These are phyloP conservation scores for Pristionchus maxplancki DNA, from an alignment of 2,888 invertebrate species.

Conservation along the genomic window DNA sequence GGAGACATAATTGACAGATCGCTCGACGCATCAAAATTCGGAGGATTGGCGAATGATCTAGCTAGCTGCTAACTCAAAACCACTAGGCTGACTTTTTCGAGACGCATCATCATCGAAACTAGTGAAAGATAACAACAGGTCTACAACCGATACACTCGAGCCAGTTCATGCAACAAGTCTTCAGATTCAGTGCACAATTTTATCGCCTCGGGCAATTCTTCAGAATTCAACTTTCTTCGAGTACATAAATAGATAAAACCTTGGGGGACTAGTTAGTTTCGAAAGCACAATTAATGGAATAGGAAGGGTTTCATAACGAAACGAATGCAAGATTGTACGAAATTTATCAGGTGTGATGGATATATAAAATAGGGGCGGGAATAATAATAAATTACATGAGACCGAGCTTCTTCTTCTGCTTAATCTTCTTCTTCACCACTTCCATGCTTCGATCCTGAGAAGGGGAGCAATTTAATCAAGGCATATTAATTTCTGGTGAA, in stretches of 20 bases:
- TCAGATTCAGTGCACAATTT: neutral
- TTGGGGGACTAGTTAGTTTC: neutral
- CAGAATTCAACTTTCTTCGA: neutral
- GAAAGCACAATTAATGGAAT: neutral
- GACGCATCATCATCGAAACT: neutral
- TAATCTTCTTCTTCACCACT: conserved; percentile 94
- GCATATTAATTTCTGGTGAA: neutral
- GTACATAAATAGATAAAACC: neutral
- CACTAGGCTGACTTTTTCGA: too few relatives aligned
- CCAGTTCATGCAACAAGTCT: neutral
- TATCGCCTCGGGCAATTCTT: neutral
- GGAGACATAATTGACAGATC: too few relatives aligned
- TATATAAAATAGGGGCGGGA: neutral
- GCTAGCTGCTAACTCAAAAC: too few relatives aligned
- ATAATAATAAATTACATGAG: conserved; percentile 54
- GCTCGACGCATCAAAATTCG: too few relatives aligned
- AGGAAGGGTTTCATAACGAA: neutral
- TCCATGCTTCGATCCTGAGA: conserved; percentile 86
- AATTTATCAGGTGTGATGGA: neutral
- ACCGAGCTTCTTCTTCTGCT: conserved; percentile 90
- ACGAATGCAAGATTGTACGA: neutral
- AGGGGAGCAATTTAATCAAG: neutral
- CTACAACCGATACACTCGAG: neutral
- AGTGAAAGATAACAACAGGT: neutral
- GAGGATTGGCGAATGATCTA: too few relatives aligned